Evolutionary conservation across 2,888 invertebrate species (phyloP).

Genomic region (Nymphalis polychloros): DNA sequence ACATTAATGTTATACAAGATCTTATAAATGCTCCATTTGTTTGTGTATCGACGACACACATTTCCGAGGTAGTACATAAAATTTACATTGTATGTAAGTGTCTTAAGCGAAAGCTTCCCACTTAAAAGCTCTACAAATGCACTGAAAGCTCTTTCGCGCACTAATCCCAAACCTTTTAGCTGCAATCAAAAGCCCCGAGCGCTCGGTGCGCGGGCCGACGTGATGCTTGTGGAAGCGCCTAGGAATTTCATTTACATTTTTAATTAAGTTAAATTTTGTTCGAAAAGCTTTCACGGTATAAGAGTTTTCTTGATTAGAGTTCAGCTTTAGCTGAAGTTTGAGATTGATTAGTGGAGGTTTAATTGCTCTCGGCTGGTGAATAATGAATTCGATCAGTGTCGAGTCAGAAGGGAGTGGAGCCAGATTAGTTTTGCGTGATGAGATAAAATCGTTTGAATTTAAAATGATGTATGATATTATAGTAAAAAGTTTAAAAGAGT

Average conservation of each 20-base stretch:
- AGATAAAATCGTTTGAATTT: conserved; percentile 54
- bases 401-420: conserved; percentile 67
- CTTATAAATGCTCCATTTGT: conserved; percentile 27
- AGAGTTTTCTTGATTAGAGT: conserved; percentile 82
- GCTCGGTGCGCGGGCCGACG: conserved; percentile 61
- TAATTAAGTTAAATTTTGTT: conserved; percentile 83
- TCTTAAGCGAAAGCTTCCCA: conserved; percentile 82
- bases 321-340: conserved; percentile 79
- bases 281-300: conserved; percentile 81
- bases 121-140: conserved; percentile 83
- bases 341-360: conserved; percentile 82
- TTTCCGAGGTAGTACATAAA: conserved; percentile 69
- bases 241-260: conserved; percentile 83
- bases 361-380: conserved; percentile 79
- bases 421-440: conserved; percentile 65
- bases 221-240: conserved; percentile 81
- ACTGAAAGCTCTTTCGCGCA: conserved; percentile 83
- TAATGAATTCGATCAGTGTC: conserved; percentile 79
- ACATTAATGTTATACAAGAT: not conserved
- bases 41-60: conserved; percentile 43
- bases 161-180: conserved; percentile 83
- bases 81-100: conserved; percentile 81
- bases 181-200: conserved; percentile 82
- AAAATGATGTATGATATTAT: conserved; percentile 21
- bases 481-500: too few species aligned